Percentiles rank a stretch among this genome's conserved stretches.
Evolutionary conservation across 1,140 invertebrate species (phyloP).

Genomic region (Pentalonia nigronervosa): DNA sequence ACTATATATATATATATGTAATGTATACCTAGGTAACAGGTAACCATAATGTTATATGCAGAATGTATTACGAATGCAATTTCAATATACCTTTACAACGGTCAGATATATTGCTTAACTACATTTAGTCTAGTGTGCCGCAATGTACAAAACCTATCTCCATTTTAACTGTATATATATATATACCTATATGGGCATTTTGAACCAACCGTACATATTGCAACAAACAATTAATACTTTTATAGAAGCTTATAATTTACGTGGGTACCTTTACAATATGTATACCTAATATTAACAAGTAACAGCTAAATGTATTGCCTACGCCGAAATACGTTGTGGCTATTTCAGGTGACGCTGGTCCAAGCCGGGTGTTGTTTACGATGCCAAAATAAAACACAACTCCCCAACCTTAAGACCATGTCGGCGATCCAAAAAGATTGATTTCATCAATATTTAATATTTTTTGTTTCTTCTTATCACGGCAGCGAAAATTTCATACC

Average conservation of each 20-base stretch:
- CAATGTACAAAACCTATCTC: no score
- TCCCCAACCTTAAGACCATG: neutral
- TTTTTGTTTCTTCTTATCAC: neutral
- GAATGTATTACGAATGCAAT: neutral
- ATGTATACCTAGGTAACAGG: neutral
- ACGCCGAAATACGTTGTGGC: neutral
- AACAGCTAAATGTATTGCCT: no score
- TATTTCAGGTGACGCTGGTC: neutral
- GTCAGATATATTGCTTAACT: no score
- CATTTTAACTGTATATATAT: no score
- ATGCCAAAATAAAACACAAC: no score
- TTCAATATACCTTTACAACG: neutral
- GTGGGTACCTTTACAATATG: no score
- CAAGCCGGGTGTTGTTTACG: neutral
- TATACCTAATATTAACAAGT: no score
- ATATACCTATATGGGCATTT: no score
- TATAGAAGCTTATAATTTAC: no score
- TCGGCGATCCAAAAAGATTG: neutral
- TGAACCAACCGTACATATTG: no score
- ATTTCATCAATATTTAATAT: neutral
- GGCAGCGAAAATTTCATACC: neutral
- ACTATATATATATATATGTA: neutral
- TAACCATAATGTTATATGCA: neutral
- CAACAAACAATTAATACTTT: no score
- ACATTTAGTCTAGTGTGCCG: no score